Base-by-base conservation (phyloP, 2,113 vertebrate species). In the Mobula birostris region DNA sequence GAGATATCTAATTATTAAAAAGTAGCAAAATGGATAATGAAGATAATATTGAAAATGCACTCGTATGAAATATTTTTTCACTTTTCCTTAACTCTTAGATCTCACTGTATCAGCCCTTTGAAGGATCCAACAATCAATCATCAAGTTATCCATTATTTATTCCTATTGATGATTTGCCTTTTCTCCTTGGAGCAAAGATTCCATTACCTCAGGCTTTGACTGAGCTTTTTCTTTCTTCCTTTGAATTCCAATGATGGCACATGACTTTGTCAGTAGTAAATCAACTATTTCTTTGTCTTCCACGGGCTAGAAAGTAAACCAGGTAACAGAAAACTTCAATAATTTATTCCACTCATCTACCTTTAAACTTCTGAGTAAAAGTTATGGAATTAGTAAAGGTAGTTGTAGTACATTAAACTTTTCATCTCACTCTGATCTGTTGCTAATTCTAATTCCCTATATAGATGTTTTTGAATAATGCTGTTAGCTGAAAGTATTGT, bases 211-310 rank as follows among this genome's bases (percentile, higher is more conserved):
- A 63, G 24, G 56, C 14, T n/a, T 15, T n/a, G 83, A 66, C 63
- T 0, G 14, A 15, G 61, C 14, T 4, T 66, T n/a, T 32, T 66
- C 61, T 58, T 88, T 66, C 61, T 90, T 90, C 61, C n/a, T 66
- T 63, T 90, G 85, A 90, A 90, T 17, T 66, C 85, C 85, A 90
- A 66, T 8, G 61, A 90, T 66, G 61, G 0, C 29, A 27, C 58
- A 66, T 5, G 66, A n/a, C 32, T 66, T 90, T n/a, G n/a, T 32
- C 61, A 66, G 14, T 29, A 90, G 63, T 63, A 90, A n/a, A 6
- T 90, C 85, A 90, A 90, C n/a, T 32, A 90, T 32, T 90, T 90
- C 85, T 66, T 88, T 58, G 32, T 90, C 61, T 7, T 90, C 85
- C 61, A 19, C 7, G 66, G 85, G 61, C 85, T 90, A 61, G 66